phyloP scores from a whole-genome alignment of 1,140 invertebrate genomes.

The Sitobion miscanthi region DNA sequence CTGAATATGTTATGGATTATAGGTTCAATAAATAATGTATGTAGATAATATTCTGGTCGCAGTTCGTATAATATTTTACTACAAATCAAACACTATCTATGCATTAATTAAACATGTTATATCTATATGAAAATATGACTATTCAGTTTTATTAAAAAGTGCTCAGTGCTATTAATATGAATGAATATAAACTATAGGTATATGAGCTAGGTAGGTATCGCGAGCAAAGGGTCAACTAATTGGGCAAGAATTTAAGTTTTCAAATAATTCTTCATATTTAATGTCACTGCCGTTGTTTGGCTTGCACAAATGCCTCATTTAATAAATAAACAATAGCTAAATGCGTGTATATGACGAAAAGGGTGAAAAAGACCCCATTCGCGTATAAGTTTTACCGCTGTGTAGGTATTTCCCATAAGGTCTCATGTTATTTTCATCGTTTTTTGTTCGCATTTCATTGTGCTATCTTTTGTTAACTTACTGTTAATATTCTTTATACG shows the following conservation, averaged over 20 bases:
- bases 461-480: conserved; percentile 4
- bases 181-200: neutral
- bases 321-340: conserved; percentile 1
- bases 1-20: neutral
- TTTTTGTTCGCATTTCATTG: neutral
- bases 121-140: neutral
- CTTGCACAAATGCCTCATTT: neutral
- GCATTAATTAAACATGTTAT: neutral
- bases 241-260: neutral
- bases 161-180: neutral
- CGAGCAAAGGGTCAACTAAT: neutral
- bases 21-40: neutral
- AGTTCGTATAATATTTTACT: neutral
- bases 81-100: neutral
- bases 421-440: neutral
- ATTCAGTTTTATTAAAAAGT: neutral
- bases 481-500: neutral
- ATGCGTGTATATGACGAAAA: neutral
- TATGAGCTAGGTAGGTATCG: neutral
- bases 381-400: neutral
- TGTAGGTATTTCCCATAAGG: neutral
- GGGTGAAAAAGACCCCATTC: conserved; percentile 6
- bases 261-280: neutral
- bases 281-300: neutral
- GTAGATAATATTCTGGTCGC: neutral